Evolutionary conservation across 2,888 invertebrate genomes (phyloP), one percentile per base, ranked within the genome.

Genomic region (Hydraecia micacea): DNA sequence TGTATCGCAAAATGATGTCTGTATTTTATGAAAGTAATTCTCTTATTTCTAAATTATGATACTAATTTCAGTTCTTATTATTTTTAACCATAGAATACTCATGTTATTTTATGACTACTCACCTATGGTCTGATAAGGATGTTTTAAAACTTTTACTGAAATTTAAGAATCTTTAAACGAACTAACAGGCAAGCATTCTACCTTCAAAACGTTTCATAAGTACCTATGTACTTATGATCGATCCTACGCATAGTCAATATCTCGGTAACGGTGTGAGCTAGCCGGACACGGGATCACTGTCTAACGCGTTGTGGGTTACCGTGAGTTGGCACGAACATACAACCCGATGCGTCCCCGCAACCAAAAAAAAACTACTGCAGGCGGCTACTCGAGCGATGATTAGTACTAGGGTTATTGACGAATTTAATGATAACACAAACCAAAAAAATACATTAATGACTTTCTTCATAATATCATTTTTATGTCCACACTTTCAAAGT

Each of bases 1-100:
- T 73, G 42, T 79, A n/a, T 73, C 73, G 2, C 28, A 55, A 71
- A 70, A 77, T 46, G 25, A 46, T 25, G 1, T 36, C 6, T 32
- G 28, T 28, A 21, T 28, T 67, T 11, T n/a, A 39, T 15, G 4
- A 39, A 39, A 42, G 46, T 49, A 68, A 28, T 21, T 49, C 13
- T 21, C 5, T 15, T 25, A 49, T 49, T 68, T 5, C 28, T 32
- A 8, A 32, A 63, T 60, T 4, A 28, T 67, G 21, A 9, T 9
- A 3, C 36, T 25, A 25, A 36, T 25, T 25, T 36, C 7, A 25
- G 8, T 42, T 39, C 39, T n/a, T 18, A n/a, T 39, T 8, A 2
- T 28, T 58, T 60, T 15, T 58, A n/a, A 58, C 13, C 2, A 11
- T n/a, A 13, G 13, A 58, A 58, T 13, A n/a, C 5, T 60, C 4